phyloP scores from a whole-genome alignment of 1,140 invertebrate genomes.

The Microplitis mediator region DNA sequence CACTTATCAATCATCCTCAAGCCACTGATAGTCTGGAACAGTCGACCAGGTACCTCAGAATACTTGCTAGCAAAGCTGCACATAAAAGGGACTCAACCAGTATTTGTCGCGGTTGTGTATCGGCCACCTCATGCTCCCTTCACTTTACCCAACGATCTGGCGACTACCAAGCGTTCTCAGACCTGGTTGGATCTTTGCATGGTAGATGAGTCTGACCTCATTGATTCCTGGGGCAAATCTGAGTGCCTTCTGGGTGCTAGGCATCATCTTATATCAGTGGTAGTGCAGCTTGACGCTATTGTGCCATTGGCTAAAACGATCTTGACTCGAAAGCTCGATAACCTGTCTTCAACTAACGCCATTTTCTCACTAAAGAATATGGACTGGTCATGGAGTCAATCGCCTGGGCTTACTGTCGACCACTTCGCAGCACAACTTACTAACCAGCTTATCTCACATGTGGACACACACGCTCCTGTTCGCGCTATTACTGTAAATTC shows the following conservation, averaged over 20 bases:
- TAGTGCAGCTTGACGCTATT: not conserved
- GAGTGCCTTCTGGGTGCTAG: not conserved
- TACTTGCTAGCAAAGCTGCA: not conserved
- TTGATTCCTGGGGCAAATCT: not conserved
- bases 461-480: no score
- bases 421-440: no score
- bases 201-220: not conserved
- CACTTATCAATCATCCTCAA: not conserved
- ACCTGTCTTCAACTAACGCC: no score
- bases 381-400: no score
- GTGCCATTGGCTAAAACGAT: not conserved
- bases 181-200: conserved; percentile 17
- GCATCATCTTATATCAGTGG: conserved; percentile 3
- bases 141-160: not conserved
- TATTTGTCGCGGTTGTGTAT: conserved; percentile 2
- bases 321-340: not conserved
- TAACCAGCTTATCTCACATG: no score
- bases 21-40: not conserved
- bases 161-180: not conserved
- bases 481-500: no score
- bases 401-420: no score
- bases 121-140: conserved; percentile 14
- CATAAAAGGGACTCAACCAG: not conserved
- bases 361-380: no score
- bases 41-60: not conserved